These are phyloP conservation scores for Meteorus cinctellus DNA, from an alignment of 2,888 invertebrate species.

Conservation along the genomic window DNA sequence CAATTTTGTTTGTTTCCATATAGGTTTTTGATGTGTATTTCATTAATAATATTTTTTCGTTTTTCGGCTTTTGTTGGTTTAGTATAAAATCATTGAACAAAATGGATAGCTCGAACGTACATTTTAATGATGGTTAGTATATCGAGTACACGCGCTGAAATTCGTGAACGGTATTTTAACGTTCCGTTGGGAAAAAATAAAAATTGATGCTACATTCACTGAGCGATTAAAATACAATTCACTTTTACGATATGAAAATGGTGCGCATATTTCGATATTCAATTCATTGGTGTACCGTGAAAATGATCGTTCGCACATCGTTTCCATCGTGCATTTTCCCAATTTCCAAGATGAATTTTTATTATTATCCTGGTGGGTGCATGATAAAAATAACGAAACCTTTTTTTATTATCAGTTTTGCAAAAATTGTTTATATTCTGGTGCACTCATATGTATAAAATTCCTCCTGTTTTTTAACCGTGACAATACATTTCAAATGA, in stretches of 20 bases:
- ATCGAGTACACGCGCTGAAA: background rate
- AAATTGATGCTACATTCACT: conserved; percentile 1
- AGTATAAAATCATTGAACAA: background rate
- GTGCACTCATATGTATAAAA: background rate
- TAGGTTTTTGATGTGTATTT: background rate
- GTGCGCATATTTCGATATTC: conserved; percentile 30
- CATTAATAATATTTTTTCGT: background rate
- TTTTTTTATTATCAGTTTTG: background rate
- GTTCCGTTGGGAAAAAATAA: background rate
- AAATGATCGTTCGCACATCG: conserved; percentile 37
- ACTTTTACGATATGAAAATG: conserved; percentile 35
- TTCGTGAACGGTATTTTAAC: background rate
- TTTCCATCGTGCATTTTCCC: conserved; percentile 23
- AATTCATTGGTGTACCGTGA: conserved; percentile 16
- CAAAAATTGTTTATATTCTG: background rate
- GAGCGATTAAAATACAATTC: conserved; percentile 45
- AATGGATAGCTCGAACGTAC: conserved; percentile 5
- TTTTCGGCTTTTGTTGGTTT: background rate
- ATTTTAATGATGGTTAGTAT: background rate
- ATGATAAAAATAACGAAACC: background rate
- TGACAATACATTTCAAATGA: background rate
- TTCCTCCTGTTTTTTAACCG: background rate
- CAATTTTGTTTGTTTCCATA: background rate
- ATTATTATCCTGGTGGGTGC: background rate
- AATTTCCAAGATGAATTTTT: conserved; percentile 30